These are phyloP conservation scores for Ophiothrix spiculata DNA, from an alignment of 35 echinoderm and acorn worm genomes.

Conservation along the genomic window DNA sequence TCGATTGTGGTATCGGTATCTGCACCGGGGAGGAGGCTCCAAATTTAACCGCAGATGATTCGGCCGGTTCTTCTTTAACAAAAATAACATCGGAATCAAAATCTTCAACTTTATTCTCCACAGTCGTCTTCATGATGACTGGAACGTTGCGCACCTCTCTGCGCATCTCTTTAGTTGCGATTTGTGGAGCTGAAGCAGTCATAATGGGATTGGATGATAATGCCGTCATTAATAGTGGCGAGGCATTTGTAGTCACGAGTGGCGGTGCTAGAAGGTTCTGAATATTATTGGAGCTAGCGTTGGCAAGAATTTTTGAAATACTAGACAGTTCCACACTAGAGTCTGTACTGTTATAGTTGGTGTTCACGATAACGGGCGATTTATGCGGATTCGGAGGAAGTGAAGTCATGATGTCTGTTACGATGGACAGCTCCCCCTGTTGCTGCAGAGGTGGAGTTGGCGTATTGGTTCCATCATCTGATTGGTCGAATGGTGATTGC, in stretches of 20 bases:
- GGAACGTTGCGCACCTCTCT: background rate
- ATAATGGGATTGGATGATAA: background rate
- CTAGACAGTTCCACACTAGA: constrained; percentile 81
- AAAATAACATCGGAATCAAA: background rate
- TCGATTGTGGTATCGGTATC: too few species aligned
- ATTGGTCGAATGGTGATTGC: background rate
- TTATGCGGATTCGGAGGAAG: constrained; percentile 31
- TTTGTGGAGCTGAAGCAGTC: background rate
- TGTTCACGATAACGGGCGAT: background rate
- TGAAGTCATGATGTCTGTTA: constrained; percentile 9
- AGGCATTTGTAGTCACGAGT: background rate
- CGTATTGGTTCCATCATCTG: background rate
- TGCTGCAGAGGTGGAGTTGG: background rate
- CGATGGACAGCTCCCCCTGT: background rate
- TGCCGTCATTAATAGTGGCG: background rate
- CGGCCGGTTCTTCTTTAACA: background rate
- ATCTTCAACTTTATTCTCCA: background rate
- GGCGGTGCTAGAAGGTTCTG: constrained; percentile 64
- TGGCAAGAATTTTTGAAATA: constrained; percentile 89
- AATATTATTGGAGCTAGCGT: constrained; percentile 77
- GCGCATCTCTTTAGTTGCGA: background rate
- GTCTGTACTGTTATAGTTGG: constrained; percentile 48
- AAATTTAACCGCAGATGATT: too few species aligned
- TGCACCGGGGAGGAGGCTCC: too few species aligned
- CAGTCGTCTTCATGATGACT: background rate